These are phyloP conservation scores for Dinomys branickii DNA, from an alignment of 2,113 vertebrate species.

Conservation along the genomic window DNA sequence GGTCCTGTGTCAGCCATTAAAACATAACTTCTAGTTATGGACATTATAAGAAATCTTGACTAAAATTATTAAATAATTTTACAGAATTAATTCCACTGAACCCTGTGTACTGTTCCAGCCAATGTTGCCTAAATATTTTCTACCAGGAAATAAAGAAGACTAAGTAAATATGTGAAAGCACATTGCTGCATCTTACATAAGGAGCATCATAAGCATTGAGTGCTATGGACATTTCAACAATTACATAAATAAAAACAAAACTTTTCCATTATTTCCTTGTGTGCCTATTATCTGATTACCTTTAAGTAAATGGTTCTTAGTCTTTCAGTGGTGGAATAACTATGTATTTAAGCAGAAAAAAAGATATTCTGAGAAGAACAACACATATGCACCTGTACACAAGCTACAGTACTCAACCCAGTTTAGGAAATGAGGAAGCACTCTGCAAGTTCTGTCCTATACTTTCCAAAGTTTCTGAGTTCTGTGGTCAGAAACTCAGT, in stretches of 20 bases:
- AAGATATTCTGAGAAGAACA: background rate
- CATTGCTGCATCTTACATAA: background rate
- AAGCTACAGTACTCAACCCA: background rate
- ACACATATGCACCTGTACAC: background rate
- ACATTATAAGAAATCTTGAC: conserved; percentile 16
- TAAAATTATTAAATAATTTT: conserved; percentile 46
- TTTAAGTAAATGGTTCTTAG: background rate
- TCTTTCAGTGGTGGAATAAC: background rate
- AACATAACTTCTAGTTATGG: conserved; percentile 45
- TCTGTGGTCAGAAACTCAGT: background rate
- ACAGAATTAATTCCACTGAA: conserved; percentile 7
- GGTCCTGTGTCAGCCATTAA: background rate
- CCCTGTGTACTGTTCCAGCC: background rate
- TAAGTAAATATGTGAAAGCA: background rate
- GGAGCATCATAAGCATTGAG: background rate
- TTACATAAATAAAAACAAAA: background rate
- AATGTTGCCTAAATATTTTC: conserved; percentile 12
- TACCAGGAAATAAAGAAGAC: background rate
- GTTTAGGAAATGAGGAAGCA: background rate
- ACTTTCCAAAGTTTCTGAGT: background rate
- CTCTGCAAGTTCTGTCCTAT: background rate
- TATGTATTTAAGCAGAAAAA: background rate
- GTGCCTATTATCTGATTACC: background rate
- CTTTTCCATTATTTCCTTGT: background rate
- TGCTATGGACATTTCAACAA: background rate